phyloP scores from a whole-genome alignment of 2,113 vertebrate species.

The Raphicerus campestris region DNA sequence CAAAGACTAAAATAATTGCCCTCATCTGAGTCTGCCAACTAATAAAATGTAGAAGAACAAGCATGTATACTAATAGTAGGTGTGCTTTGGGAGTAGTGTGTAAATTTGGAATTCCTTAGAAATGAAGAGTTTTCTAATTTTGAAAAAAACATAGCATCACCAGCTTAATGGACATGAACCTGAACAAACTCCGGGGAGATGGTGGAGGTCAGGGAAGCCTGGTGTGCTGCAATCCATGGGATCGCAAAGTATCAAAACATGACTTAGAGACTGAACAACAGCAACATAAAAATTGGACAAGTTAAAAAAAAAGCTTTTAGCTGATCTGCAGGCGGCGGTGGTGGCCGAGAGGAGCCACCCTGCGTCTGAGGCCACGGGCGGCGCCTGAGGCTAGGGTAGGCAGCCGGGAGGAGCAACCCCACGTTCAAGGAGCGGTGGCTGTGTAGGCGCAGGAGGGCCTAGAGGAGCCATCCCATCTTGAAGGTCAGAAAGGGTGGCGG shows the following conservation, averaged over 20 bases:
- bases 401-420: no score
- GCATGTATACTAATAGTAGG: neutral
- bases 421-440: no score
- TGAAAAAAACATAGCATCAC: neutral
- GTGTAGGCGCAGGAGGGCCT: no score
- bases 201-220: neutral
- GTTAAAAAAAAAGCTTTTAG: neutral
- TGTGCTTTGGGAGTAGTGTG: neutral
- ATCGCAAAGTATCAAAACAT: rapidly evolving
- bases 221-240: neutral
- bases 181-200: neutral
- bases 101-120: neutral
- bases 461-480: no score
- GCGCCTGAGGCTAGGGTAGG: no score
- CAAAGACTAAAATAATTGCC: neutral
- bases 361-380: no score
- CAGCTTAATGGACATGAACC: neutral
- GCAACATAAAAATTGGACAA: neutral
- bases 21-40: neutral
- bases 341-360: no score
- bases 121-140: neutral
- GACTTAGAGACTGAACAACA: neutral
- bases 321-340: no score
- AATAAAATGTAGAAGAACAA: neutral
- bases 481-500: no score